Evolutionary conservation across 2,888 invertebrate species (phyloP), one percentile per base, ranked within the genome.

Genomic region (Microctonus aethiopoides): DNA sequence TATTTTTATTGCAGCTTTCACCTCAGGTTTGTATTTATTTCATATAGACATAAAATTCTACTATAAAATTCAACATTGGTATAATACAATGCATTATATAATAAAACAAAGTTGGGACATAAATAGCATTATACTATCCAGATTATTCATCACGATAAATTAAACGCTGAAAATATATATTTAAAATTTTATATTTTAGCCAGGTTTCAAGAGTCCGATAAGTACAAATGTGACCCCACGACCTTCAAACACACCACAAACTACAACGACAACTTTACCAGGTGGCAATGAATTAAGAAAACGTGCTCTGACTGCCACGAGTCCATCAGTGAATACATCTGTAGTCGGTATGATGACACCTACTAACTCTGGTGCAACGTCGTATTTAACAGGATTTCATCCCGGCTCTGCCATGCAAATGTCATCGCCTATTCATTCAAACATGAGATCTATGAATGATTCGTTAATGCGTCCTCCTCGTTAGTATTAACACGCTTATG

Each of bases 1-100:
- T 69, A 68, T 67, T 77, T 75, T 22, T 57, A 69, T 83, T 83
- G 3, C 78, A 84, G 83, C 77, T 84, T 39, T 76, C 81, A 9
- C 83, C 83, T 39, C 81, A 81, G 81, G 81, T 83, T 75, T 73
- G 81, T 82, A 74, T 46, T 62, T 71, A 22, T 65, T 61, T 0
- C 29, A 5, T 29, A 29, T 29, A 29, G 4, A 29, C 29, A 5
- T 29, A 3, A 29, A 5, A 29, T 29, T 29, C 7, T 29, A 29
- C 4, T 6, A 59, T 26, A 46, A 4, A 32, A 29, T 26, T 16
- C 26, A 5, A 10, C 6, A 16, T 34, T 52, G 32, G 13, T 52
- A 26, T n/a, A 11, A 22, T 46, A 16, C 46, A 16, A 46, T 46
- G 16, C 16, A 46, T 46, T 46, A 16, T 7, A 16, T 16, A 46